These are phyloP conservation scores for Epinephelus malabaricus DNA, from an alignment of 2,797 vertebrate genomes.

Conservation along the genomic window DNA sequence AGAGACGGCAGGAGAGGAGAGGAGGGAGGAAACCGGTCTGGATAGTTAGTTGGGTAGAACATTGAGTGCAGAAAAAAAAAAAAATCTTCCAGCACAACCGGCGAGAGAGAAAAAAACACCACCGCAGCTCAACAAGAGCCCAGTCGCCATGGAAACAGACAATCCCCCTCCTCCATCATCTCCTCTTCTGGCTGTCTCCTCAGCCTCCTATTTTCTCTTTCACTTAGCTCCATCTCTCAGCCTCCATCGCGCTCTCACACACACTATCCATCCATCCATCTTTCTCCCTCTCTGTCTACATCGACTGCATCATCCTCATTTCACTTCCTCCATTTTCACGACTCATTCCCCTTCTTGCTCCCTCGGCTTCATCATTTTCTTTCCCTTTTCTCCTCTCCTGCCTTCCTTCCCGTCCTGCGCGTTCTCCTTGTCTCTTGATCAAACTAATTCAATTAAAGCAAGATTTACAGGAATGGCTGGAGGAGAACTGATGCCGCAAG, in stretches of 20 bases:
- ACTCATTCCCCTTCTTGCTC: background rate
- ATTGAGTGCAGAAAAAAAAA: slow-evolving; percentile 24
- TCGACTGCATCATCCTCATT: background rate
- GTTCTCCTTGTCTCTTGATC: slow-evolving; percentile 14
- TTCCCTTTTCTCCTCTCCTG: background rate
- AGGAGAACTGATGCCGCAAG: background rate
- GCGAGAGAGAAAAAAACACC: background rate
- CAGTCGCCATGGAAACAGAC: slow-evolving; percentile 65
- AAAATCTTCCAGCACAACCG: slow-evolving; percentile 30
- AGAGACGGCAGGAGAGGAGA: background rate
- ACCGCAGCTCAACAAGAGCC: slow-evolving; percentile 37
- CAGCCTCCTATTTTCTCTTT: slow-evolving; percentile 50
- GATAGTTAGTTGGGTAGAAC: slow-evolving; percentile 1
- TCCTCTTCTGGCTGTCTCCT: slow-evolving; percentile 15
- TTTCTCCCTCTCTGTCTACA: background rate
- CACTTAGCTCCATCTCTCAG: slow-evolving; percentile 25
- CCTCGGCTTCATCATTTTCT: slow-evolving; percentile 1
- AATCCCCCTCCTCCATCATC: slow-evolving; percentile 20
- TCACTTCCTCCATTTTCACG: background rate
- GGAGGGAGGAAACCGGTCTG: background rate
- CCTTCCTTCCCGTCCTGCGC: background rate
- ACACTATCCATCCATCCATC: slow-evolving; percentile 34
- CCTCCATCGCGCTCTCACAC: slow-evolving; percentile 9
- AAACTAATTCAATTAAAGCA: slow-evolving; percentile 24
- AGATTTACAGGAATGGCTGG: slow-evolving; percentile 5